Evolutionary conservation across 2,888 invertebrate genomes (phyloP), one percentile per base, ranked within the genome.

Genomic region (Lucinisca nassula): DNA sequence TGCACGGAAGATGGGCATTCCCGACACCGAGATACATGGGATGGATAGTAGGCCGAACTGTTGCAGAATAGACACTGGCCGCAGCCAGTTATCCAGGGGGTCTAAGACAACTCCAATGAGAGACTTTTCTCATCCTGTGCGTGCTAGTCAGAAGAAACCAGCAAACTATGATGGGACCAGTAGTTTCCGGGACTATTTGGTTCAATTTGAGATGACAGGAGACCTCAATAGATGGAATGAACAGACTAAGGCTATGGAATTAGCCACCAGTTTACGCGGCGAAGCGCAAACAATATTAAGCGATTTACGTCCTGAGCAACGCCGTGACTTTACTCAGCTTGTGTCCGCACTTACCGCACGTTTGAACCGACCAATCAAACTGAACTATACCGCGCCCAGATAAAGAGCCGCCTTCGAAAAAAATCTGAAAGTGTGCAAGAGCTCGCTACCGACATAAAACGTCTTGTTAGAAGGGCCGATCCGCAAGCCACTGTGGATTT

Each of bases 211-310:
- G 24, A 82, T 82, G 75, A 38, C 58, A 3, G 21, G 76, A 1
- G 27, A 45, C 14, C 21, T 77, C 8, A 83, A 83, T 37, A 32
- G 38, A 51, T 83, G 83, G 78, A 61, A 77, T 32, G 27, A 82
- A 21, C 1, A 0, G 1, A 73, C 38, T 1, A 73, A 78, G 55
- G 77, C 83, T n/a, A 55, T 77, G 49, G 77, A 83, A 78, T 38
- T 83, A 10, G 72, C 78, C 14, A 83, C 73, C 8, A 78, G 72
- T n/a, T 58, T 83, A 55, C 30, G 55, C 14, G 83, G 83, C 1
- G 55, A 37, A 58, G 83, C 83, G n/a, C 77, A 72, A 21, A 76
- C 51, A n/a, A 77, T 83, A 14, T 72, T 83, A 21, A 72, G 72
- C 35, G 77, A 83, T 32, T 49, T 83, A 21, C 6, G 51, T 0